A percentile compares a stretch with the other conserved stretches of the same genome.
phyloP scores from a whole-genome alignment of 2,888 invertebrate genomes.

The Pammene aurita region DNA sequence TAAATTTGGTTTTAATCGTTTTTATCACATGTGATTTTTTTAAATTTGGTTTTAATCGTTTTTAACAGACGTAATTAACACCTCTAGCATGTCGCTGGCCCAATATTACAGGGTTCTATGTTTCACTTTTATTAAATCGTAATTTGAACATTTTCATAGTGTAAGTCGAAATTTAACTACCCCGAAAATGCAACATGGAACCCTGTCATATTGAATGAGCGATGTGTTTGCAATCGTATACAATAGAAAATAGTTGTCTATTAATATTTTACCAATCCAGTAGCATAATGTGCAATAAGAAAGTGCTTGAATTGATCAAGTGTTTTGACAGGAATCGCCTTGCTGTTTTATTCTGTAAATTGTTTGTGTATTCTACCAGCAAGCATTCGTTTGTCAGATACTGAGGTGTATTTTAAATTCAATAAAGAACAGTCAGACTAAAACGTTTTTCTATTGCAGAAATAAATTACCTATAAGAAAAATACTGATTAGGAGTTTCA shows the following conservation, averaged over 20 bases:
- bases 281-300: slow-evolving; percentile 24
- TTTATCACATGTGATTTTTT: neutral
- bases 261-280: neutral
- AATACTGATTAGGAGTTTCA: too few species aligned
- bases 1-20: neutral
- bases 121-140: too few species aligned
- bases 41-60: neutral
- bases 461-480: neutral
- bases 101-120: too few species aligned
- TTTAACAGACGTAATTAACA: neutral
- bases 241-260: slow-evolving; percentile 1
- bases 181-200: too few species aligned
- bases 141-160: too few species aligned
- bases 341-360: slow-evolving; percentile 33
- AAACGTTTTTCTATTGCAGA: slow-evolving; percentile 76
- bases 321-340: slow-evolving; percentile 10
- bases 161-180: too few species aligned
- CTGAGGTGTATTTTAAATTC: slow-evolving; percentile 60
- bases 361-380: slow-evolving; percentile 37
- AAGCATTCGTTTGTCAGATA: slow-evolving; percentile 57
- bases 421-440: slow-evolving; percentile 63
- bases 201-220: too few species aligned
- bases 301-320: slow-evolving; percentile 14
- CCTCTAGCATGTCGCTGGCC: too few species aligned
- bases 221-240: neutral